Conservation (phyloP, 2,113 vertebrate species). For the Tinamus guttatus region DNA sequence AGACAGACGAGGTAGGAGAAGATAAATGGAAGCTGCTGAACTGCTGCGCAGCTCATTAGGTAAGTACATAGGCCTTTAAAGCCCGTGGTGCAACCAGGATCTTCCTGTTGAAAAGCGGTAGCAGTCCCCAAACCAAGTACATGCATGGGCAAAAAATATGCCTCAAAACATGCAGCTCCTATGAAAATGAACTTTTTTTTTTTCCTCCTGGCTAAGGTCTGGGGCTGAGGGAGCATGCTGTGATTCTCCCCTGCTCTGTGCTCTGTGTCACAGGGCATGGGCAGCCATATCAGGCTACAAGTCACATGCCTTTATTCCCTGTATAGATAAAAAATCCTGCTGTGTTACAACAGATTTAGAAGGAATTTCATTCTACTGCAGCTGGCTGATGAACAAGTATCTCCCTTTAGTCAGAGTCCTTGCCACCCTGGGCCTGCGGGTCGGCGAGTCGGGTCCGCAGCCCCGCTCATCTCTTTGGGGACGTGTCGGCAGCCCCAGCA, state of each 20-base stretch:
- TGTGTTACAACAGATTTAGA: fast-evolving
- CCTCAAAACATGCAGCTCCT: background rate
- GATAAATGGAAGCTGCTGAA: conserved; percentile 18
- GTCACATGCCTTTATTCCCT: background rate
- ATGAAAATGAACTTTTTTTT: background rate
- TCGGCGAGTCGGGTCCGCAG: too few species aligned
- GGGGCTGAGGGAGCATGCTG: background rate
- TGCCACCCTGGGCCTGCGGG: too few species aligned
- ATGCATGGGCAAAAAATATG: background rate
- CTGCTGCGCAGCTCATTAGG: background rate
- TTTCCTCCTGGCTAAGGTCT: background rate
- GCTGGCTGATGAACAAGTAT: background rate
- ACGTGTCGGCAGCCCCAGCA: background rate
- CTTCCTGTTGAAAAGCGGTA: conserved; percentile 14
- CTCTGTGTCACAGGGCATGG: background rate
- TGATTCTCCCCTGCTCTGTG: background rate
- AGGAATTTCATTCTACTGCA: background rate
- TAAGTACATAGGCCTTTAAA: background rate
- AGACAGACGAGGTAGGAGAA: background rate
- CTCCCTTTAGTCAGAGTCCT: background rate
- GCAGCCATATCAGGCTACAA: background rate
- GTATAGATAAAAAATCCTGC: background rate
- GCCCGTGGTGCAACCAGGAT: background rate
- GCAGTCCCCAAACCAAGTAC: background rate
- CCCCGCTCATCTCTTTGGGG: background rate